Conservation (phyloP, 2,797 vertebrate genomes). For the Loriculus beryllinus region DNA sequence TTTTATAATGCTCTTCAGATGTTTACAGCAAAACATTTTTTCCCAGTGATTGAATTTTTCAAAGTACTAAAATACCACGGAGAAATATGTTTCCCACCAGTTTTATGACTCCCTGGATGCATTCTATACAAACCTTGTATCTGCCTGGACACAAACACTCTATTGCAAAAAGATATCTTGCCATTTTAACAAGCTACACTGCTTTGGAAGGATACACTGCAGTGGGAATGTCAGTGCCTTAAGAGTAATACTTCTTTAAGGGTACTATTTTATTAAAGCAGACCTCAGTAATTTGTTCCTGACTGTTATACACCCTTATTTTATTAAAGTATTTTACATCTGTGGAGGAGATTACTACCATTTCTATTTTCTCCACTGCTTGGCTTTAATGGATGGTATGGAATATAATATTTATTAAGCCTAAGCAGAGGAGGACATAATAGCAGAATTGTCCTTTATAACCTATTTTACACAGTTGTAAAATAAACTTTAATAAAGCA, state of each 20-base stretch:
- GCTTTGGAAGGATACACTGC: slow-evolving; percentile 51
- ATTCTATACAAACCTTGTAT: slow-evolving; percentile 74
- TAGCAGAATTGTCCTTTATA: slow-evolving; percentile 67
- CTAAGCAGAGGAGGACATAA: slow-evolving; percentile 56
- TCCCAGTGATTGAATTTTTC: slow-evolving; percentile 77
- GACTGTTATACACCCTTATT: slow-evolving; percentile 68
- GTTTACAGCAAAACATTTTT: slow-evolving; percentile 79
- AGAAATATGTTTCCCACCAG: slow-evolving; percentile 79
- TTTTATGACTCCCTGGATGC: slow-evolving; percentile 76
- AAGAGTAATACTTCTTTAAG: slow-evolving; percentile 68
- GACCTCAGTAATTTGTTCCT: slow-evolving; percentile 69
- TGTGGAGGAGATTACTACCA: slow-evolving; percentile 59
- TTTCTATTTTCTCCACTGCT: slow-evolving; percentile 63
- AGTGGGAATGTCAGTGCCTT: slow-evolving; percentile 47
- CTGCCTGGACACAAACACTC: slow-evolving; percentile 74
- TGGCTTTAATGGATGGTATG: slow-evolving; percentile 63
- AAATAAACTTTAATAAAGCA: slow-evolving; percentile 73
- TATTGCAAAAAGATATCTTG: slow-evolving; percentile 68
- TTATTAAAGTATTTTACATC: slow-evolving; percentile 74
- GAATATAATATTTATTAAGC: slow-evolving; percentile 71
- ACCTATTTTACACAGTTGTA: slow-evolving; percentile 67
- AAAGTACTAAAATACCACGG: slow-evolving; percentile 77
- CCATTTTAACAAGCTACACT: slow-evolving; percentile 59
- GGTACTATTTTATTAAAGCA: slow-evolving; percentile 71
- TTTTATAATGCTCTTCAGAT: slow-evolving; percentile 75